A percentile compares a stretch with the other conserved stretches of the same genome.
Evolutionary conservation across 2,888 invertebrate genomes (phyloP).

Genomic region (Salticus scenicus): DNA sequence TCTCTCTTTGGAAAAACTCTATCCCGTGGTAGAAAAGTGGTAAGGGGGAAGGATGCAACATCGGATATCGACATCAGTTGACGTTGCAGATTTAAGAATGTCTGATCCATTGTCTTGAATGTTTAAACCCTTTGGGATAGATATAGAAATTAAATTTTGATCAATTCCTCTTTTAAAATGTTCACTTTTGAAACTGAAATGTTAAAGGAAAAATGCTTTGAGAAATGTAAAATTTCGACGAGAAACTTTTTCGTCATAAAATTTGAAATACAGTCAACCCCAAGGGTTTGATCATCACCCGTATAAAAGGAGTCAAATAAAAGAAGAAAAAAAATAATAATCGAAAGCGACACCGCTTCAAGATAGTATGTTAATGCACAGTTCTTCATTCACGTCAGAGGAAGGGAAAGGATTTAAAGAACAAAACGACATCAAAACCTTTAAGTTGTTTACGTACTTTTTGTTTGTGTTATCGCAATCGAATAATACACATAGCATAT

Average conservation of each 20-base stretch:
- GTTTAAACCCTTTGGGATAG: too few species aligned
- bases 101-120: too few species aligned
- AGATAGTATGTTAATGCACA: slow-evolving; percentile 16
- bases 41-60: too few species aligned
- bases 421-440: slow-evolving; percentile 62
- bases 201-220: too few species aligned
- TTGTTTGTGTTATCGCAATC: slow-evolving; percentile 33
- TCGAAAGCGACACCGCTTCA: neutral
- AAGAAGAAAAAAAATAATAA: slow-evolving; percentile 17
- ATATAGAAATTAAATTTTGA: too few species aligned
- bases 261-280: neutral
- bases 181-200: too few species aligned
- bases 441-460: slow-evolving; percentile 59
- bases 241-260: neutral
- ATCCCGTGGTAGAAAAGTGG: too few species aligned
- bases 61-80: too few species aligned
- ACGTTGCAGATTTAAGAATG: too few species aligned
- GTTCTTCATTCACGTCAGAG: slow-evolving; percentile 32
- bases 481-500: slow-evolving; percentile 52
- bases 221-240: too few species aligned
- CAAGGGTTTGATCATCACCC: neutral
- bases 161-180: too few species aligned
- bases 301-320: neutral
- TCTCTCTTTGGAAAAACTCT: too few species aligned
- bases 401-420: slow-evolving; percentile 33